phyloP scores from a whole-genome alignment of 1,140 invertebrate genomes.

The Sipha flava region DNA sequence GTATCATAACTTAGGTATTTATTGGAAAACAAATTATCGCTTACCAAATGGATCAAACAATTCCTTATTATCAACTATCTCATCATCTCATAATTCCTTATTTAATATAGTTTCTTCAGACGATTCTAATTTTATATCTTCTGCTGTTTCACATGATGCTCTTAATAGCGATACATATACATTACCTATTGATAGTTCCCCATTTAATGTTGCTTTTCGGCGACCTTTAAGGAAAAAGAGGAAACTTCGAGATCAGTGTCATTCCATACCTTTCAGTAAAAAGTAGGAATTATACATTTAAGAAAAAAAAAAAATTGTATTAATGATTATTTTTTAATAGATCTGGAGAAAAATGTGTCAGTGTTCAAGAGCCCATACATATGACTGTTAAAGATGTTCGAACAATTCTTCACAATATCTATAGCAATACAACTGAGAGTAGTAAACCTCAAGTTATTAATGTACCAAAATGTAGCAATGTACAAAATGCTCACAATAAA shows the following conservation, averaged over 20 bases:
- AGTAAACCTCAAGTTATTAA: conserved; percentile 44
- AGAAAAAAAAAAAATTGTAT: neutral
- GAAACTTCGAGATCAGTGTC: neutral
- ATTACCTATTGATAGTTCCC: conserved; percentile 67
- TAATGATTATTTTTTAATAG: neutral
- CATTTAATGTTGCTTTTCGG: conserved; percentile 13
- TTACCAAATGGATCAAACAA: conserved; percentile 61
- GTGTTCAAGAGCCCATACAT: conserved; percentile 59
- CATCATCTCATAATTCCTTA: conserved; percentile 72
- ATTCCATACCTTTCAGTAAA: conserved; percentile 18
- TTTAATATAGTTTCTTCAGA: conserved; percentile 61
- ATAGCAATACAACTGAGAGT: conserved; percentile 40
- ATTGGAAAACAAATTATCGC: conserved; percentile 53
- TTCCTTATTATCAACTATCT: conserved; percentile 60
- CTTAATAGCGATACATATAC: conserved; percentile 73
- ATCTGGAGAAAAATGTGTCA: conserved; percentile 40
- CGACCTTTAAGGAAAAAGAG: neutral
- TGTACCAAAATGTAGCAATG: conserved; percentile 55
- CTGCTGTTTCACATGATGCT: conserved; percentile 73
- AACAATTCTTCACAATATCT: conserved; percentile 67
- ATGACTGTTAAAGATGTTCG: conserved; percentile 78
- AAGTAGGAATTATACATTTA: neutral
- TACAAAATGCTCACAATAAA: conserved; percentile 59
- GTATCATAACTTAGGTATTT: conserved; percentile 39
- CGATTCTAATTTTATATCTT: conserved; percentile 75